Evolutionary conservation across 2,797 vertebrate genomes (phyloP), one percentile per base, ranked within the genome.

Genomic region (Gallinago solitaria): DNA sequence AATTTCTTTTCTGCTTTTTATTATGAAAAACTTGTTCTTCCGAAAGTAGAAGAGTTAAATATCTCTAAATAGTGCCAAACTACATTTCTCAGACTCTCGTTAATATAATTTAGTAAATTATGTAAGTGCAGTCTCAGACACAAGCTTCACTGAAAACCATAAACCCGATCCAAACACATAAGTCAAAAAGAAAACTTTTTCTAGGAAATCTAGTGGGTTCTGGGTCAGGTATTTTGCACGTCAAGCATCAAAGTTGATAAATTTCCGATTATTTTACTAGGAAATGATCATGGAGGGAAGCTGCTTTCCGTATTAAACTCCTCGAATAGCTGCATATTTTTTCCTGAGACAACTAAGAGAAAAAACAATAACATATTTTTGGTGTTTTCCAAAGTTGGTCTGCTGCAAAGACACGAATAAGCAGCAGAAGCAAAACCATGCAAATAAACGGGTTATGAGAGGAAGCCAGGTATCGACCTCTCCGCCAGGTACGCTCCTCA

Each of bases 271-370:
- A 90, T 77, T 95, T 90, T 95, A 92, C 94, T 83, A 87, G 60
- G 93, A 97, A 97, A 87, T 74, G 35, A 90, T 69, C 84, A 92
- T n/a, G 67, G 86, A 96, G 74, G 91, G 48, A 87, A 93, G 67
- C 7, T 39, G 50, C 20, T 96, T 95, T 92, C 93, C 89, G 1
- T 63, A 84, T 64, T 60, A 83, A 93, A 75, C 35, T 43, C 63
- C 60, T 30, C 18, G 3, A 93, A 82, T 16, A 90, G 63, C 41
- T 68, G 50, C 75, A 50, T 63, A 27, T 64, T 87, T 91, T 91
- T 87, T 37, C 45, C 75, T 0, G 9, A 86, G 92, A 81, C 61
- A 81, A 47, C 14, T 27, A 74, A 50, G 25, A 92, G 79, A 32
- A 61, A 41, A 13, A 21, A 13, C 9, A 23, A 1, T 3, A 47